Base-by-base conservation (phyloP, 2,113 vertebrate genomes). In the Pelusios castaneus region DNA sequence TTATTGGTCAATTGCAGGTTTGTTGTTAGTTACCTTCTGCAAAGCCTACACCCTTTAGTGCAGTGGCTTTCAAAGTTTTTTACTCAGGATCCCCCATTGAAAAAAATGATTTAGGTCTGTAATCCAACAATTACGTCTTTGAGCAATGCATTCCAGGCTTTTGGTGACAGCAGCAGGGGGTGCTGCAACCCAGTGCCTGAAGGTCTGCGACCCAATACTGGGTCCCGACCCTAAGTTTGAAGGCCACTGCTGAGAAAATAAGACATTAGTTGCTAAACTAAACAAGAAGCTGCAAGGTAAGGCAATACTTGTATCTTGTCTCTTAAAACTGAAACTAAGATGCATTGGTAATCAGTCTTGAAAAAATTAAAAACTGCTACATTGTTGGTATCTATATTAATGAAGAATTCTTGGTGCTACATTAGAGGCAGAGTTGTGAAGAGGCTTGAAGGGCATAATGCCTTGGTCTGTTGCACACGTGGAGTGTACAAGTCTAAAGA, bases 231-330 rank as follows among this genome's bases (percentile, higher is more conserved):
- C n/a, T n/a, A n/a, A n/a, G n/a, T n/a, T n/a, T n/a, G n/a, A n/a
- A n/a, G n/a, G n/a, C n/a, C n/a, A n/a, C n/a, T n/a, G n/a, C n/a
- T n/a, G n/a, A n/a, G n/a, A n/a, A n/a, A 47, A 38, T 24, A 27
- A 6, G 0, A 0, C 31, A 12, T 0, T 0, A 45, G 58, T 3
- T 34, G 3, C 6, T 47, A 0, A 0, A 34, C 21, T 60, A 34
- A 34, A 4, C 5, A 43, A 31, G 12, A 49, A 34, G 11, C 56
- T 29, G 11, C 60, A 45, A 45, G 52, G 45, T 34, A 27, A 17
- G 34, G 4, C 21, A 3, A n/a, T 24, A 25, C 1, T 5, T 34
- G 38, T 43, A 21, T n/a, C 82, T 52, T 47, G 49, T 54, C 60
- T 29, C 31, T 45, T 2, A 60, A 77, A 7, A 38, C 34, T 34